These are phyloP conservation scores for Eudasyphora cyanicolor DNA, from an alignment of 2,888 invertebrate genomes.

Conservation along the genomic window DNA sequence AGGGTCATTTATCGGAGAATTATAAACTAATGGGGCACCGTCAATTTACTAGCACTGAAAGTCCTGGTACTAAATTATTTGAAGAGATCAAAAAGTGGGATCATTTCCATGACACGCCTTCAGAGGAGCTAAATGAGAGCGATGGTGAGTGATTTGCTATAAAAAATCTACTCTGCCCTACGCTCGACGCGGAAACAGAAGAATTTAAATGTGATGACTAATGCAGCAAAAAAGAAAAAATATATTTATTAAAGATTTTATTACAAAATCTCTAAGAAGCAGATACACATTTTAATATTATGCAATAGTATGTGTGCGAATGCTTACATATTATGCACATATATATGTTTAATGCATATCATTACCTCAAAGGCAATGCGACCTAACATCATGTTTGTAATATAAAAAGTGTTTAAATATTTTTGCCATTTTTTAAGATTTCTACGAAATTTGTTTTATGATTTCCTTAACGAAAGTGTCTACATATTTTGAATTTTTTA, in stretches of 20 bases:
- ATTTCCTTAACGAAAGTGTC: too few species aligned
- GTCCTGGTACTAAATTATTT: constrained; percentile 81
- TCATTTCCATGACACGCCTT: constrained; percentile 76
- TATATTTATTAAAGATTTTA: background rate
- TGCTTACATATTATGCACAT: too few species aligned
- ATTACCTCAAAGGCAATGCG: background rate
- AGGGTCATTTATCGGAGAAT: constrained; percentile 80
- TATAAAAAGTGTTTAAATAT: too few species aligned
- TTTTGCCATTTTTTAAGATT: too few species aligned
- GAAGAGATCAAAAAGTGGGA: constrained; percentile 82
- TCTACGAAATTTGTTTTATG: too few species aligned
- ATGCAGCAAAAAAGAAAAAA: background rate
- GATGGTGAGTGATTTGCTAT: background rate
- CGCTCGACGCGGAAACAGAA: background rate
- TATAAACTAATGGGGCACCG: constrained; percentile 81
- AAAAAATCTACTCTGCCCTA: too few species aligned
- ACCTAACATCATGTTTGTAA: background rate
- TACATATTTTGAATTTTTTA: too few species aligned
- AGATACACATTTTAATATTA: background rate
- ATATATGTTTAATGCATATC: too few species aligned
- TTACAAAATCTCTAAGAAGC: background rate
- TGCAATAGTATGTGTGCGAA: background rate
- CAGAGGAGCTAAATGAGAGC: background rate
- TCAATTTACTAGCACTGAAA: constrained; percentile 81
- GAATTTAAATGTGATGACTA: constrained; percentile 14